A percentile compares a stretch with the other conserved stretches of the same genome.
Evolutionary conservation across 2,888 invertebrate species (phyloP).

Genomic region (Pyrocoelia pectoralis): DNA sequence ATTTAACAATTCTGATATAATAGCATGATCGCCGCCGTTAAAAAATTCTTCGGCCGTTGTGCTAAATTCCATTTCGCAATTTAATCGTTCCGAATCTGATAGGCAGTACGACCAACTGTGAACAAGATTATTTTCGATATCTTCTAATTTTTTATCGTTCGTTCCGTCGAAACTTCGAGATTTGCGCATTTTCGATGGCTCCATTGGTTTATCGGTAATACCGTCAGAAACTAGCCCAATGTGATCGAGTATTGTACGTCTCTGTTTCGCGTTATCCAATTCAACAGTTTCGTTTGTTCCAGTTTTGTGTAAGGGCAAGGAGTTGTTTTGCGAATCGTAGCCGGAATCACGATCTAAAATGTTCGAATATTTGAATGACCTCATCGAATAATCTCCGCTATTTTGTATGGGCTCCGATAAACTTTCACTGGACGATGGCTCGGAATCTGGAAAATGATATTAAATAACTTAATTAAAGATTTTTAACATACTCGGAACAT

Average conservation of each 20-base stretch:
- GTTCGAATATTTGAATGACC: constrained; percentile 38
- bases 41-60: constrained; percentile 75
- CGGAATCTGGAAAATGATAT: constrained; percentile 32
- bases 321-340: constrained; percentile 49
- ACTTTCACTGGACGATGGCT: constrained; percentile 55
- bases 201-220: constrained; percentile 45
- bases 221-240: constrained; percentile 57
- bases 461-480: not conserved
- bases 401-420: constrained; percentile 50
- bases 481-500: not conserved
- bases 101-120: constrained; percentile 66
- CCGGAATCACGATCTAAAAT: constrained; percentile 50
- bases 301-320: constrained; percentile 33
- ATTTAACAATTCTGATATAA: constrained; percentile 66
- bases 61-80: constrained; percentile 64
- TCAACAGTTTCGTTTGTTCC: constrained; percentile 26
- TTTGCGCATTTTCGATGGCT: constrained; percentile 47
- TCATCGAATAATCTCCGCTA: constrained; percentile 47
- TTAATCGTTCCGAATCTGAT: constrained; percentile 60
- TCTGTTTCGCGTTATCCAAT: constrained; percentile 15
- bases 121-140: constrained; percentile 61
- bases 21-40: constrained; percentile 58
- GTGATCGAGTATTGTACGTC: constrained; percentile 50
- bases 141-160: constrained; percentile 52
- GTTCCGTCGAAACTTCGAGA: constrained; percentile 60